Evolutionary conservation across 2,797 vertebrate genomes (phyloP).

Genomic region (Enteromius paludinosus): DNA sequence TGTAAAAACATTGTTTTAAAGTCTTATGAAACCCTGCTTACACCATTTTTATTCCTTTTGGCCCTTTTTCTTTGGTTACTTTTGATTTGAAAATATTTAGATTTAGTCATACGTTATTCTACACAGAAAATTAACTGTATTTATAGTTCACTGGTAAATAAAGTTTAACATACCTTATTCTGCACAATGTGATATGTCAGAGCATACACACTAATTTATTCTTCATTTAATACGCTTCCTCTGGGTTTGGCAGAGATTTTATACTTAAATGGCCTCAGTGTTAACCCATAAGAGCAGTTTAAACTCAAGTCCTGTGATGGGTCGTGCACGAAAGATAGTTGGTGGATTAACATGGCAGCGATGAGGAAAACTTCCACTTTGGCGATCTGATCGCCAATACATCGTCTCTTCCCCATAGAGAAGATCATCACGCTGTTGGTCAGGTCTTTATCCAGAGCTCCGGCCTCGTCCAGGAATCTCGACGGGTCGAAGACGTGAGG

Average conservation of each 20-base stretch:
- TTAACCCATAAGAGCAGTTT: constrained; percentile 78
- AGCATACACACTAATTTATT: constrained; percentile 49
- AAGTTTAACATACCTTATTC: constrained; percentile 5
- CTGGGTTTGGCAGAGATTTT: constrained; percentile 72
- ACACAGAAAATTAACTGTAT: background rate
- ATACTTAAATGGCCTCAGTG: constrained; percentile 79
- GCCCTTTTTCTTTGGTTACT: background rate
- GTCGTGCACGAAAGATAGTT: constrained; percentile 78
- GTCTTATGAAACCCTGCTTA: background rate
- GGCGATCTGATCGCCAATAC: constrained; percentile 90
- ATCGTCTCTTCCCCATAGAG: constrained; percentile 89
- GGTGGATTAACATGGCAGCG: constrained; percentile 79
- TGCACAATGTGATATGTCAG: background rate
- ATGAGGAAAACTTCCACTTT: constrained; percentile 87
- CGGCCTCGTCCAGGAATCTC: constrained; percentile 87
- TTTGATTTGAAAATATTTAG: constrained; percentile 3
- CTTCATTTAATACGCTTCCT: constrained; percentile 49
- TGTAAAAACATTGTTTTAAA: background rate
- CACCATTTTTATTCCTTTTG: background rate
- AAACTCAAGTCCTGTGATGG: constrained; percentile 72
- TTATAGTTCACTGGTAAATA: background rate
- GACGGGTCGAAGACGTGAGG: constrained; percentile 88
- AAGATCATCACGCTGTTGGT: constrained; percentile 89
- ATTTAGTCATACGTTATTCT: background rate
- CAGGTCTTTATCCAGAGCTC: constrained; percentile 84